Percentiles rank a stretch among this genome's conserved stretches.
These are phyloP conservation scores for Epinephelus malabaricus DNA, from an alignment of 2,797 vertebrate genomes.

Conservation along the genomic window DNA sequence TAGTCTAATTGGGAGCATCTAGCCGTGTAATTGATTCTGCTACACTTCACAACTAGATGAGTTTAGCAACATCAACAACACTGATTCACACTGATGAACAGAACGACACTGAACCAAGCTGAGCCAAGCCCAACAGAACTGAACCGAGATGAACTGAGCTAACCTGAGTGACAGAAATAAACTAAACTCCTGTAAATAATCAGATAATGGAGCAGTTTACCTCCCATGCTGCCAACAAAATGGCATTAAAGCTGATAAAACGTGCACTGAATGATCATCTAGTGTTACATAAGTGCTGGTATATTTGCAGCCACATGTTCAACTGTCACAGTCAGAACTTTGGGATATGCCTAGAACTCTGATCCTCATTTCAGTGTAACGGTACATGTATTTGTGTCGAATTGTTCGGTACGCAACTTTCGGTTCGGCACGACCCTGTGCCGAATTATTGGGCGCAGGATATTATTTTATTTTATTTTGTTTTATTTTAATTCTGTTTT, in stretches of 20 bases:
- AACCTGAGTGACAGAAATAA: constrained; percentile 12
- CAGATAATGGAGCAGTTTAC: constrained; percentile 3
- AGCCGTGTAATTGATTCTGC: constrained; percentile 86
- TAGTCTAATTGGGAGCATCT: constrained; percentile 86
- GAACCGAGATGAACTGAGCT: constrained; percentile 17
- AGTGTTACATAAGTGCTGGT: not conserved
- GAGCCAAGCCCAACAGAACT: constrained; percentile 23
- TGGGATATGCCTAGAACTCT: not conserved
- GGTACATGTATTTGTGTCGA: too few relatives aligned
- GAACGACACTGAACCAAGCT: constrained; percentile 51
- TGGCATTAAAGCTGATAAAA: not conserved
- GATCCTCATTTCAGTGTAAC: not conserved
- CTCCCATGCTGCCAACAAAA: not conserved
- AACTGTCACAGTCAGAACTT: constrained; percentile 10
- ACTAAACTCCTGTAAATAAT: constrained; percentile 11
- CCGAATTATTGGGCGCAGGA: too few relatives aligned
- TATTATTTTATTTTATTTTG: too few relatives aligned
- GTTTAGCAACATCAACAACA: constrained; percentile 83
- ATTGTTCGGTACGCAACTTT: too few relatives aligned
- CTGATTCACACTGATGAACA: constrained; percentile 74
- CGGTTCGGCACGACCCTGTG: too few relatives aligned
- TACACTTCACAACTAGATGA: constrained; percentile 84
- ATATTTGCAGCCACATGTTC: not conserved
- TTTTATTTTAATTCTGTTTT: too few relatives aligned
- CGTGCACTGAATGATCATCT: not conserved